Evolutionary conservation across 1,140 invertebrate species (phyloP).

Genomic region (Pseudomyrmex dendroicus): DNA sequence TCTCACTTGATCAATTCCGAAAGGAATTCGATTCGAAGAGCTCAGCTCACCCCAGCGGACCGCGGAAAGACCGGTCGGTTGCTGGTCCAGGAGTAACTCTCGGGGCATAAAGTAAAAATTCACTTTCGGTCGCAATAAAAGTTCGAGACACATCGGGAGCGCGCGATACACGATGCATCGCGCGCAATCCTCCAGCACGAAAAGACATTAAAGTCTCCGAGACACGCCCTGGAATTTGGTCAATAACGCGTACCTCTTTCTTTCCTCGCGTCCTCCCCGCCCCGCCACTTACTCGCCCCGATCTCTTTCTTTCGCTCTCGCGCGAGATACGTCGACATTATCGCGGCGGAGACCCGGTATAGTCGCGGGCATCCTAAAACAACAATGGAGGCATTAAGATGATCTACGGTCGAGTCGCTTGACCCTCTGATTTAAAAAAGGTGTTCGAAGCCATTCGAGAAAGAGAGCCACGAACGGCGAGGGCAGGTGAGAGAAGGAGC

Average conservation of each 20-base stretch:
- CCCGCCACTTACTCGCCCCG: background rate
- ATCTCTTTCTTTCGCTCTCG: conserved; percentile 34
- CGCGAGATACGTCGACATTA: conserved; percentile 78
- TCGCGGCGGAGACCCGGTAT: conserved; percentile 80
- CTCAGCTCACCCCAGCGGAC: conserved; percentile 16
- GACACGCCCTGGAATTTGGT: conserved; percentile 69
- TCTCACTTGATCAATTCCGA: conserved; percentile 27
- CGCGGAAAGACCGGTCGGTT: background rate
- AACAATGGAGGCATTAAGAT: conserved; percentile 85
- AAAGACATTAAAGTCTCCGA: conserved; percentile 45
- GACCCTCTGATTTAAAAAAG: conserved; percentile 85
- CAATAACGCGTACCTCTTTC: conserved; percentile 64
- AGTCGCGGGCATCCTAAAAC: conserved; percentile 83
- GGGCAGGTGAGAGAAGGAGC: conserved; percentile 70
- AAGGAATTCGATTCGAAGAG: conserved; percentile 44
- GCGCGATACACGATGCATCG: conserved; percentile 36
- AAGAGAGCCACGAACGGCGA: conserved; percentile 64
- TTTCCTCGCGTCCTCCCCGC: background rate
- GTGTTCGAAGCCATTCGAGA: conserved; percentile 82
- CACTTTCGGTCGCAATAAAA: conserved; percentile 63
- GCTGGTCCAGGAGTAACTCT: conserved; percentile 44
- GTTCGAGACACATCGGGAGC: conserved; percentile 28
- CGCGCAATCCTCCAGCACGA: conserved; percentile 41
- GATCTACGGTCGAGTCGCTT: conserved; percentile 84
- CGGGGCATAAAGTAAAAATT: conserved; percentile 63